phyloP scores from a whole-genome alignment of 2,797 vertebrate species.

The Parambassis ranga region DNA sequence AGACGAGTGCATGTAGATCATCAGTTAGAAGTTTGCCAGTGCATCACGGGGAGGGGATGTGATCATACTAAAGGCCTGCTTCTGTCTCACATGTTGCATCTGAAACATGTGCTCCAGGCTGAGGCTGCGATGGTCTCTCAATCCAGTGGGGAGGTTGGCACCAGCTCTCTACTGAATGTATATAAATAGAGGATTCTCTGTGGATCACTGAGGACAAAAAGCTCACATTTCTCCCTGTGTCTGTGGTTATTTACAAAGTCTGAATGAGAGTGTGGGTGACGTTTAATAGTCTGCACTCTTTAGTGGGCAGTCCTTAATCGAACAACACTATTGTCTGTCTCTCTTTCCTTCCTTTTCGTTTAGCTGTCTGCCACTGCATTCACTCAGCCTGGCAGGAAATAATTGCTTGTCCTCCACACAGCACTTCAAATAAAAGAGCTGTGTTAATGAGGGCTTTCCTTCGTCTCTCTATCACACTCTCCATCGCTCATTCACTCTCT shows the following conservation, averaged over 20 bases:
- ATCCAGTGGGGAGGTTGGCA: not conserved
- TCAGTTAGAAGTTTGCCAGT: slow-evolving; percentile 21
- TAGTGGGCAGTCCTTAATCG: not conserved
- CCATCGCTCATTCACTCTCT: slow-evolving; percentile 42
- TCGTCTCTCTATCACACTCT: slow-evolving; percentile 42
- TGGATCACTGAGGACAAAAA: not conserved
- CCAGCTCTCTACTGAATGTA: not conserved
- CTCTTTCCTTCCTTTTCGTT: slow-evolving; percentile 10
- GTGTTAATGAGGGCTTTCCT: slow-evolving; percentile 81
- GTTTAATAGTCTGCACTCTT: slow-evolving; percentile 33
- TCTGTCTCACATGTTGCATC: slow-evolving; percentile 15
- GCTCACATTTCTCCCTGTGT: not conserved
- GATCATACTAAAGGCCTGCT: slow-evolving; percentile 32
- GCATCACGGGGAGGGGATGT: slow-evolving; percentile 16
- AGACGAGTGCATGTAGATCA: slow-evolving; percentile 34
- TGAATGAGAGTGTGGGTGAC: slow-evolving; percentile 38
- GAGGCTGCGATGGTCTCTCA: not conserved
- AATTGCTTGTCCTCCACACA: slow-evolving; percentile 69
- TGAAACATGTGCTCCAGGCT: slow-evolving; percentile 24
- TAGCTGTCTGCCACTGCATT: slow-evolving; percentile 56
- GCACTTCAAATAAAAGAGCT: slow-evolving; percentile 76
- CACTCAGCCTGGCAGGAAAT: slow-evolving; percentile 67
- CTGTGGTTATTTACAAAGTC: slow-evolving; percentile 18
- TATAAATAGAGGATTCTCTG: slow-evolving; percentile 2
- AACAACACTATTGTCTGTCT: slow-evolving; percentile 28